Conservation (phyloP, 2,797 vertebrate species). For the Neomorphus geoffroyi region DNA sequence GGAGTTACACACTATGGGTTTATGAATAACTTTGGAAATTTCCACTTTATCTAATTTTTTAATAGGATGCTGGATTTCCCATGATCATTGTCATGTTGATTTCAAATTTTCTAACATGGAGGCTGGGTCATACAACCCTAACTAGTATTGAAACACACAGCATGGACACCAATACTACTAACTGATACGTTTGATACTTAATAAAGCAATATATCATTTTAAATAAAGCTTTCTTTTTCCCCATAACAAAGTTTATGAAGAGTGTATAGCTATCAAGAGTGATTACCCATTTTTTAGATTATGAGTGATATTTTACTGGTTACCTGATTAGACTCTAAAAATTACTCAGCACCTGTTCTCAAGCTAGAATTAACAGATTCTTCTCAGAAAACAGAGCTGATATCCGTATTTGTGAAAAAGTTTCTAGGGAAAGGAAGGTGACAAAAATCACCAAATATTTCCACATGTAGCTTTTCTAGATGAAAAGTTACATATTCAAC, state of each 20-base stretch:
- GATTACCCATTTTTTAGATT: not conserved
- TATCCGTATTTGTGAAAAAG: not conserved
- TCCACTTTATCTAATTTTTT: not conserved
- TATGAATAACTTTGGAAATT: not conserved
- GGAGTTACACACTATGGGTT: not conserved
- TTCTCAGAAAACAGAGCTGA: not conserved
- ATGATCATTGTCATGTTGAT: not conserved
- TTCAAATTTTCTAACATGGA: not conserved
- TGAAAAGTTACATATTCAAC: not conserved
- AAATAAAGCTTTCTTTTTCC: not conserved
- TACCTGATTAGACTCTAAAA: not conserved
- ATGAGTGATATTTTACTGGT: not conserved
- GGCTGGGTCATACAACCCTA: not conserved
- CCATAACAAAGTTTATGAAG: not conserved
- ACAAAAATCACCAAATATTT: not conserved
- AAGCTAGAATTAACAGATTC: not conserved
- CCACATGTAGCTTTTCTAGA: not conserved
- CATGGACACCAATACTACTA: not conserved
- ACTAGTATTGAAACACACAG: not conserved
- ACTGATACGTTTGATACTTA: not conserved
- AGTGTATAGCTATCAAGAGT: not conserved
- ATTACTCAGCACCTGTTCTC: not conserved
- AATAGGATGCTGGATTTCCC: not conserved
- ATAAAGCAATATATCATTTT: not conserved
- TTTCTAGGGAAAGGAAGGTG: not conserved